A percentile compares a stretch with the other conserved stretches of the same genome.
Conservation (phyloP, 2,797 vertebrate genomes). For the Sciurus vulgaris region DNA sequence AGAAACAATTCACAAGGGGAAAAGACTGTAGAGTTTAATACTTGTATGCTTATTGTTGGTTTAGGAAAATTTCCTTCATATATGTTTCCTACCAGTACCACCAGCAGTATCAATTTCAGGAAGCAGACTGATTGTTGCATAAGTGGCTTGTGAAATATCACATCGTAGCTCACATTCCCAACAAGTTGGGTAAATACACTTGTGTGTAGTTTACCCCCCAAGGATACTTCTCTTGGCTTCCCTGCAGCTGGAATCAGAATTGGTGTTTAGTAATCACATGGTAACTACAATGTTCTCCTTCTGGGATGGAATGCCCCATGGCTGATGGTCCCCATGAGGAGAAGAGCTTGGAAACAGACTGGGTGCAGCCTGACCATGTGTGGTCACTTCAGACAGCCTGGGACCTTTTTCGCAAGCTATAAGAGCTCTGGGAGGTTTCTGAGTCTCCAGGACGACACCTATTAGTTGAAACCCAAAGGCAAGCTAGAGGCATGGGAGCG, state of each 20-base stretch:
- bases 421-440: not conserved
- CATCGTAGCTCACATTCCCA: slow-evolving; percentile 68
- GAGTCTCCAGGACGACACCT: not conserved
- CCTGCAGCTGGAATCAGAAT: slow-evolving; percentile 50
- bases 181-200: slow-evolving; percentile 81
- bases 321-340: not conserved
- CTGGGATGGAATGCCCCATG: not conserved
- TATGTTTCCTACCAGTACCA: slow-evolving; percentile 44
- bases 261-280: slow-evolving; percentile 70
- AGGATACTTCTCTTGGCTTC: slow-evolving; percentile 57
- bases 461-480: not conserved
- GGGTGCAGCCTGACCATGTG: not conserved
- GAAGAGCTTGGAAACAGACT: slow-evolving; percentile 48
- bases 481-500: not conserved
- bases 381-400: slow-evolving; percentile 50
- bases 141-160: slow-evolving; percentile 85
- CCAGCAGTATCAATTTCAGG: slow-evolving; percentile 76
- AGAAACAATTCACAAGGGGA: slow-evolving; percentile 62
- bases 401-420: not conserved
- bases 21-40: slow-evolving; percentile 61
- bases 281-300: not conserved
- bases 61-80: slow-evolving; percentile 80
- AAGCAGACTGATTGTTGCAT: slow-evolving; percentile 81
- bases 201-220: slow-evolving; percentile 69
- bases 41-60: slow-evolving; percentile 62